Evolutionary conservation across 2,797 vertebrate genomes (phyloP).

Genomic region (Remorina albescens): DNA sequence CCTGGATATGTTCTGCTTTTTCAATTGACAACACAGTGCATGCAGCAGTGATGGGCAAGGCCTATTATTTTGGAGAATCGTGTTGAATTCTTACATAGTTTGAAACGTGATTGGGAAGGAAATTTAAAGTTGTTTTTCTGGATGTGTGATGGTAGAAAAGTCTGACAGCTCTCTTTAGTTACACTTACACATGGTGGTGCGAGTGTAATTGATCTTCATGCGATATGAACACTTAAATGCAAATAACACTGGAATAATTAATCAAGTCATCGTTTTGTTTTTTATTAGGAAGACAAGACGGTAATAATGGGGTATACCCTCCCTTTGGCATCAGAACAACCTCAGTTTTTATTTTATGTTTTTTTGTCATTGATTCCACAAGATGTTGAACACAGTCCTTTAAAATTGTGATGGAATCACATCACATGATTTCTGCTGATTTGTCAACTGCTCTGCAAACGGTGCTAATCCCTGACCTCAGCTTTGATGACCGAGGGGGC

Average conservation of each 20-base stretch:
- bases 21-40: no score
- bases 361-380: background rate
- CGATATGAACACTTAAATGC: constrained; percentile 1
- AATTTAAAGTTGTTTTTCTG: constrained; percentile 5
- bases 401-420: background rate
- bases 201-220: no score
- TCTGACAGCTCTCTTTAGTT: constrained; percentile 6
- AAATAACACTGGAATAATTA: no score
- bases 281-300: background rate
- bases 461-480: background rate
- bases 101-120: no score
- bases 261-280: no score
- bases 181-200: background rate
- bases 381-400: background rate
- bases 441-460: background rate
- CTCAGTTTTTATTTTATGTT: background rate
- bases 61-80: no score
- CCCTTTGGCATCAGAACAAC: background rate
- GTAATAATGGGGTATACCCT: background rate
- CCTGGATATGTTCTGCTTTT: no score
- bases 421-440: background rate
- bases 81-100: no score
- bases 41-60: no score
- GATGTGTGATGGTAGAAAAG: background rate
- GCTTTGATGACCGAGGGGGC: background rate